Evolutionary conservation across 2,888 invertebrate genomes (phyloP).

Genomic region (Drosophila tanythrix): DNA sequence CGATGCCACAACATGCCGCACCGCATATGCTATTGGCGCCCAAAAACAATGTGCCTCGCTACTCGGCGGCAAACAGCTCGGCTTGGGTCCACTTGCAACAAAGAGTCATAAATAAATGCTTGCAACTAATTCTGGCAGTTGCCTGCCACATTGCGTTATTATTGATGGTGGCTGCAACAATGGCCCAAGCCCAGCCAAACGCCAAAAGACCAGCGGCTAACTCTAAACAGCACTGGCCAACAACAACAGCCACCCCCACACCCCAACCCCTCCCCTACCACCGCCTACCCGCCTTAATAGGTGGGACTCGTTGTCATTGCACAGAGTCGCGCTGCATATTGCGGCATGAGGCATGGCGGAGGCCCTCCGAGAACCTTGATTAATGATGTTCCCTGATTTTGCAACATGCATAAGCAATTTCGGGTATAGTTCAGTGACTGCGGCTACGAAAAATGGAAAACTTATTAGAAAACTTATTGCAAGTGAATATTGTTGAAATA

Average conservation of each 20-base stretch:
- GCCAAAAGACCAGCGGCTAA: constrained; percentile 18
- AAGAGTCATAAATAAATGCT: constrained; percentile 80
- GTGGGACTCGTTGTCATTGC: constrained; percentile 21
- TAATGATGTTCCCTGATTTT: constrained; percentile 42
- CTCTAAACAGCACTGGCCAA: background rate
- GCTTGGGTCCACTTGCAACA: constrained; percentile 46
- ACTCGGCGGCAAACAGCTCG: constrained; percentile 2
- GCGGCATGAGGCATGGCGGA: background rate
- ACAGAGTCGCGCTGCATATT: constrained; percentile 3
- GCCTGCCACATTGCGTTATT: constrained; percentile 75
- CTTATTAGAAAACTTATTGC: background rate
- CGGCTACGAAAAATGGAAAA: constrained; percentile 1
- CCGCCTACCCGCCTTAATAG: background rate
- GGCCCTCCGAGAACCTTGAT: constrained; percentile 33
- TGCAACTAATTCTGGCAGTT: constrained; percentile 79
- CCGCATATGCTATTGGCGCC: constrained; percentile 33
- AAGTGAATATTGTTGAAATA: background rate
- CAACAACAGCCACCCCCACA: background rate
- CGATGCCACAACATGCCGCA: constrained; percentile 23
- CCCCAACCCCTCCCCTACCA: background rate
- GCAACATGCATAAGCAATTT: constrained; percentile 20
- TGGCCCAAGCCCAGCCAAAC: constrained; percentile 29
- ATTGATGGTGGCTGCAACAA: constrained; percentile 71
- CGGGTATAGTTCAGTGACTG: constrained; percentile 2
- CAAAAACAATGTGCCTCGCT: constrained; percentile 41